phyloP scores from a whole-genome alignment of 1,140 invertebrate species.

The Drosophila santomea region DNA sequence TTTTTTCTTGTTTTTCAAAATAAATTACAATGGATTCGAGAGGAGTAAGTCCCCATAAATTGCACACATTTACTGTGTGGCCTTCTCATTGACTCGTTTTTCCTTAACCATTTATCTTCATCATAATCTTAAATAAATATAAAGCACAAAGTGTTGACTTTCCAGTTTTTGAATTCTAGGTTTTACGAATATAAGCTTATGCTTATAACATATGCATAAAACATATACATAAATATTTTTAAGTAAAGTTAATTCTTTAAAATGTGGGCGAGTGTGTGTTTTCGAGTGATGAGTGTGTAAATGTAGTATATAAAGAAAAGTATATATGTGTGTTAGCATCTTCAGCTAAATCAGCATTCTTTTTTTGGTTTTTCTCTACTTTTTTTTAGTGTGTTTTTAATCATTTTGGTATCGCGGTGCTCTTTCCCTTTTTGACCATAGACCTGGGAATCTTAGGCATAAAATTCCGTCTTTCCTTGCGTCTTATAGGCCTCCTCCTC shows the following conservation, averaged over 20 bases:
- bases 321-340: slow-evolving; percentile 37
- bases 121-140: slow-evolving; percentile 73
- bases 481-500: slow-evolving; percentile 96
- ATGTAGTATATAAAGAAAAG: slow-evolving; percentile 34
- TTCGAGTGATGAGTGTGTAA: slow-evolving; percentile 24
- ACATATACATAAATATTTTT: slow-evolving; percentile 21
- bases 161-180: slow-evolving; percentile 60
- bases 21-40: slow-evolving; percentile 41
- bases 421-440: slow-evolving; percentile 28
- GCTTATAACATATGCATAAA: too few species aligned
- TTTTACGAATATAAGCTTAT: slow-evolving; percentile 29
- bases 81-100: slow-evolving; percentile 1
- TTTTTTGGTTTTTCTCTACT: not conserved
- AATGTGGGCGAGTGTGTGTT: slow-evolving; percentile 18
- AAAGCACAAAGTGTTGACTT: slow-evolving; percentile 81
- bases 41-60: slow-evolving; percentile 15
- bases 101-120: slow-evolving; percentile 12
- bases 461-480: slow-evolving; percentile 95
- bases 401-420: slow-evolving; percentile 41
- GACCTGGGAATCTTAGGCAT: slow-evolving; percentile 87
- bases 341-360: slow-evolving; percentile 17
- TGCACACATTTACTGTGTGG: not conserved
- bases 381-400: slow-evolving; percentile 7
- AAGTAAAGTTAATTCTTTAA: slow-evolving; percentile 30
- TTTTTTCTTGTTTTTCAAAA: slow-evolving; percentile 32